phyloP scores from a whole-genome alignment of 2,888 invertebrate genomes.

The Drosophila paranaensis region DNA sequence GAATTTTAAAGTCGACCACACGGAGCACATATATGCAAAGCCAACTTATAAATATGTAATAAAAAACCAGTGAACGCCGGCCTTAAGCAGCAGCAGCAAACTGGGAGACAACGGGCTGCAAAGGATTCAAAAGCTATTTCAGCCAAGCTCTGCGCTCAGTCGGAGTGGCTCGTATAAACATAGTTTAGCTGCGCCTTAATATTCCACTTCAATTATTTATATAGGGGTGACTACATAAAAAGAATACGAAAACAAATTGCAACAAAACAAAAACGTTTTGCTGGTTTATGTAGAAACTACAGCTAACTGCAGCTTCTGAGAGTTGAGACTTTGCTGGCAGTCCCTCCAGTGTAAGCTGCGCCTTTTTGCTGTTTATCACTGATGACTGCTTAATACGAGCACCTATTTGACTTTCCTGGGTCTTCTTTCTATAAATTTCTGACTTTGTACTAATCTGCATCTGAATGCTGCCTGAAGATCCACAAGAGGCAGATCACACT shows the following conservation, averaged over 20 bases:
- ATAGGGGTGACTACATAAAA: background rate
- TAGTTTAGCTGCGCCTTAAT: constrained; percentile 1
- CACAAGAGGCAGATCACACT: too few species aligned
- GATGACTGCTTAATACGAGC: too few species aligned
- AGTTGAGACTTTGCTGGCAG: too few species aligned
- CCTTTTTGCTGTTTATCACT: too few species aligned
- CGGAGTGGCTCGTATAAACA: background rate
- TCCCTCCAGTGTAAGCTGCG: too few species aligned
- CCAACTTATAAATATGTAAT: constrained; percentile 64
- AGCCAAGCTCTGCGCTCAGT: too few species aligned
- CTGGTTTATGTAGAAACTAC: background rate
- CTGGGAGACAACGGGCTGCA: background rate
- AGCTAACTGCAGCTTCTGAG: background rate
- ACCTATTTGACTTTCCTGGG: too few species aligned
- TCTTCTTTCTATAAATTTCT: too few species aligned
- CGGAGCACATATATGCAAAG: constrained; percentile 30
- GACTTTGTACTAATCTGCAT: too few species aligned
- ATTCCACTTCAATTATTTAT: background rate
- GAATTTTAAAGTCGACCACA: constrained; percentile 68
- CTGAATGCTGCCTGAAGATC: too few species aligned
- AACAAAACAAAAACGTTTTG: too few species aligned
- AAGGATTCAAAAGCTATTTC: constrained; percentile 10
- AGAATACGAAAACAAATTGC: background rate
- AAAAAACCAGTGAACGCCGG: constrained; percentile 10
- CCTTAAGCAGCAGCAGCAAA: constrained; percentile 5